Evolutionary conservation across 2,113 vertebrate genomes (phyloP).

Genomic region (Xyrauchen texanus): DNA sequence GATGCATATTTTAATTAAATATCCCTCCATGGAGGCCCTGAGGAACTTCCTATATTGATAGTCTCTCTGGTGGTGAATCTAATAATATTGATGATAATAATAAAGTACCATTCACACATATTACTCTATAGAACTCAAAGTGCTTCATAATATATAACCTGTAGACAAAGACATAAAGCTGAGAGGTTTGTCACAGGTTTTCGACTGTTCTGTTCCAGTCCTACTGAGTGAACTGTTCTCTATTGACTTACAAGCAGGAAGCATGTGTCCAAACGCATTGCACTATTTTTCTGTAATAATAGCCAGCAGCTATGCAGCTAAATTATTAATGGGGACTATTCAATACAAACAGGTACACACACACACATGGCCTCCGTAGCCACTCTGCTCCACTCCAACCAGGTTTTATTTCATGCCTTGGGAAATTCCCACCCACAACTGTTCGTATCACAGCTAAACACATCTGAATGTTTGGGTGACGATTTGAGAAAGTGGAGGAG

Average conservation of each 20-base stretch:
- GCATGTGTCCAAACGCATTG: constrained; percentile 89
- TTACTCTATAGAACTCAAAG: no score
- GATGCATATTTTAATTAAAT: not conserved
- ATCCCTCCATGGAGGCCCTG: not conserved
- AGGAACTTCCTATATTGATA: not conserved
- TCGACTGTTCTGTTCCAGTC: constrained; percentile 19
- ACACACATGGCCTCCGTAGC: constrained; percentile 62
- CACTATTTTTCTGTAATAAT: constrained; percentile 93
- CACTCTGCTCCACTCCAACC: not conserved
- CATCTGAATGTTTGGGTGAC: not conserved
- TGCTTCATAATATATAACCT: no score
- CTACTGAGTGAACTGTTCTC: constrained; percentile 79
- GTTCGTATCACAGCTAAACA: constrained; percentile 18
- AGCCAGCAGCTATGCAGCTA: constrained; percentile 87
- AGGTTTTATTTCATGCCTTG: constrained; percentile 33
- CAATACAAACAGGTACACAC: constrained; percentile 93
- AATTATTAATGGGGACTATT: constrained; percentile 96
- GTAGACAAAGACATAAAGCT: constrained; percentile 5
- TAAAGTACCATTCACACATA: not conserved
- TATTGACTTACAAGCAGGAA: constrained; percentile 91
- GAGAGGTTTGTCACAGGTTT: constrained; percentile 6
- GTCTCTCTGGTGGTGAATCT: no score
- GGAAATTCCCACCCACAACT: constrained; percentile 17
- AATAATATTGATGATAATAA: not conserved
- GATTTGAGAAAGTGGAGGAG: not conserved